Base-by-base conservation (phyloP, 2,113 vertebrate species). In the Vulpes ferrilata region DNA sequence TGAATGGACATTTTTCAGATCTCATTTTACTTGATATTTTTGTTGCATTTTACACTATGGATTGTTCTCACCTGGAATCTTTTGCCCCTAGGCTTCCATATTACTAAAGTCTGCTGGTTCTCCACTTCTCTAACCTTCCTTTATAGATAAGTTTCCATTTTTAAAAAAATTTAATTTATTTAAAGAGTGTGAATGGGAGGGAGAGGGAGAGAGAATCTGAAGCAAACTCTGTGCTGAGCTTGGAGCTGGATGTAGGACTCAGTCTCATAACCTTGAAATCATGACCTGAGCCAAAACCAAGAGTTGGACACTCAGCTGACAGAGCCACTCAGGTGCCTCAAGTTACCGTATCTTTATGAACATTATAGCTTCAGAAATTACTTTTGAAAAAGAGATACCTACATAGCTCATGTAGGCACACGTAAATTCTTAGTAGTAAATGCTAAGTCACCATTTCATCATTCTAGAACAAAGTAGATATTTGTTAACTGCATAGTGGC, bases 301-400 rank as follows among this genome's bases (percentile, higher is more conserved):
- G 65, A 67, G 65, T 15, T 2, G 30, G 65, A n/a, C 30, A 0
- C 65, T 67, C 32, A 67, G 15, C 65, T 7, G 3, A n/a, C 15
- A 67, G 64, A 67, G 65, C 65, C 65, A 16, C 12, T 7, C 13
- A 67, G 30, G 30, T 32, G 30, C 13, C 30, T 67, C 65, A 91
- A 79, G 53, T 86, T 95, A 22, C 81, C 35, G 19, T 7, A 8
- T 87, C 67, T 87, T 89, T n/a, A 35, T 84, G 60, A 96, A 55
- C 11, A 27, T 84, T 85, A n/a, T 30, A 89, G 69, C 20, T 93
- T 92, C 53, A 69, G 59, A 90, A 78, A 85, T 85, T 89, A 55
- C 86, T 62, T 59, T 60, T 57, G n/a, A 60, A 96, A 84, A 4
- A 38, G 38, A 13, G 69, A 78, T 25, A 59, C 69, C 30, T 74